Evolutionary conservation across 2,888 invertebrate species (phyloP).

Genomic region (Patella pellucida): DNA sequence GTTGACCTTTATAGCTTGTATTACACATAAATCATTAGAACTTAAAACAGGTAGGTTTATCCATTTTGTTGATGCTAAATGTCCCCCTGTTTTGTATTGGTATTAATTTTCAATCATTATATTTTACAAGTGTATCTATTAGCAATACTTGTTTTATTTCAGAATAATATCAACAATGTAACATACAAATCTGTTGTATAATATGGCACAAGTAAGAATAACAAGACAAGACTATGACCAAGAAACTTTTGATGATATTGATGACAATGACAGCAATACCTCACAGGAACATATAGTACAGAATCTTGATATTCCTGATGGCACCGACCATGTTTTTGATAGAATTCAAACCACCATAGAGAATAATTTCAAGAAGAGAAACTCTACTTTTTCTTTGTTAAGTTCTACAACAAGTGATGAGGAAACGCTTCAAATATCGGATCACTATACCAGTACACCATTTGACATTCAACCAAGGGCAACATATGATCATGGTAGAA

Average conservation of each 20-base stretch:
- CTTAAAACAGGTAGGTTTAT: too few species aligned
- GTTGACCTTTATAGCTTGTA: too few species aligned
- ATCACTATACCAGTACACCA: conserved; percentile 55
- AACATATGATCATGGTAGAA: conserved; percentile 62
- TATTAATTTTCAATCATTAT: too few species aligned
- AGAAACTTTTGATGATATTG: neutral
- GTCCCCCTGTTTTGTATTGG: too few species aligned
- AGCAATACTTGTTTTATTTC: too few species aligned
- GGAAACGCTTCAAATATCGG: conserved; percentile 46
- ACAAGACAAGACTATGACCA: neutral
- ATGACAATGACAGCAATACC: conserved; percentile 14
- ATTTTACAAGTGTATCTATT: too few species aligned
- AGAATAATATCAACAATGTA: too few species aligned
- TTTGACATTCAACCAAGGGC: conserved; percentile 61
- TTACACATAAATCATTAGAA: too few species aligned
- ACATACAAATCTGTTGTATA: too few species aligned
- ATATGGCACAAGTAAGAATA: neutral
- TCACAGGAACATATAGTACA: conserved; percentile 37
- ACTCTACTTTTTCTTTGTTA: conserved; percentile 38
- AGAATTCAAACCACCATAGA: conserved; percentile 47
- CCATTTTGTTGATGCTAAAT: too few species aligned
- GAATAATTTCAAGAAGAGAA: conserved; percentile 38
- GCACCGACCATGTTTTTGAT: conserved; percentile 45
- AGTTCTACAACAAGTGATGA: conserved; percentile 31
- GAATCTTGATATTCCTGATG: conserved; percentile 27